Evolutionary conservation across 2,113 vertebrate genomes (phyloP), one percentile per base, ranked within the genome.

Genomic region (Amblyornis subalaris): DNA sequence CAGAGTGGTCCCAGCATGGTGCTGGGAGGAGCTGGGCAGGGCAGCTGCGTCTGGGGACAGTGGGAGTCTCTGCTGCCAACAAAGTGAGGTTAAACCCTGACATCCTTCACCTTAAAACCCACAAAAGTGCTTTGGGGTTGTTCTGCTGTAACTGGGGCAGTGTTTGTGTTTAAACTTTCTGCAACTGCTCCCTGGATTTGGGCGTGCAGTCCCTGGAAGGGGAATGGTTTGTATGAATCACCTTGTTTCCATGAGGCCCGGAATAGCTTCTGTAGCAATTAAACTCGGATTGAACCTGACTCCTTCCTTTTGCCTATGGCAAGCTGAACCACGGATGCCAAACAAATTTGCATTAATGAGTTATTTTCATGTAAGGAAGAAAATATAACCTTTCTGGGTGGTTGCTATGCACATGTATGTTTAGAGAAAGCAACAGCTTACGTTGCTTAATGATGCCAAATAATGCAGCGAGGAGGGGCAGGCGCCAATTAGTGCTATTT

Each of bases 251-350:
- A 17, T 8, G 22, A 51, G 76, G 72, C 84, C 91, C 80, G 33
- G 89, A 90, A 89, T 58, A 87, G 87, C 73, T 45, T 51, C 76
- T 90, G 85, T 8, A 87, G 91, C 84, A 54, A 94, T 95, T 96
- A 85, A 93, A 93, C 94, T 89, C 2, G 50, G 21, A 55, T 58
- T 96, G 95, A 96, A 96, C 95, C 89, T 45, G 70, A 4, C 86
- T 93, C 73, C 66, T 90, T 72, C n/a, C 86, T 40, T 20, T 77
- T 79, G 94, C 95, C 96, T 16, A 1, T 55, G 85, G 95, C 88
- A 80, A 70, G 61, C 47, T 48, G 31, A 88, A 26, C 38, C 67
- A 29, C 14, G 1, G 75, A 60, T 67, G 88, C 78, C 90, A 93
- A 94, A 65, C 75, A 67, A 45, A 82, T 94, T 65, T 87, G 62